Evolutionary conservation across 64 coral and sea anemone species (phyloP).

Genomic region (Porites australiensis): DNA sequence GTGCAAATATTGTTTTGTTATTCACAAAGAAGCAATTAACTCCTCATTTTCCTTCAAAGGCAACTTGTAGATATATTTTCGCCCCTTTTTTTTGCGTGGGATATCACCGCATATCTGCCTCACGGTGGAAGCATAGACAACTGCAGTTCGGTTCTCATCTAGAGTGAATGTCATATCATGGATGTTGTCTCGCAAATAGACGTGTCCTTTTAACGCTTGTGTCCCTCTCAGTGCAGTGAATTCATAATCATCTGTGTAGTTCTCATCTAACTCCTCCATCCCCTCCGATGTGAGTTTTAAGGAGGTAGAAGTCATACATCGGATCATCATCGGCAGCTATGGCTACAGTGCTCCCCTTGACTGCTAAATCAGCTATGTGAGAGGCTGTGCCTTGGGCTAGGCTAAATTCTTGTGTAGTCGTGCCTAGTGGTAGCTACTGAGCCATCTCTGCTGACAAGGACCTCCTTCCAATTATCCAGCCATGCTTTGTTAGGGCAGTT

Average conservation of each 20-base stretch:
- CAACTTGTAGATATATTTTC: conserved; percentile 62
- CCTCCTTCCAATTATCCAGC: conserved; percentile 63
- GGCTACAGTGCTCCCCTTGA: conserved; percentile 21
- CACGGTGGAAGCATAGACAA: conserved; percentile 77
- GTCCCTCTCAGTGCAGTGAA: neutral
- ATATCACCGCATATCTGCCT: conserved; percentile 71
- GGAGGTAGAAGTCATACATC: conserved; percentile 13
- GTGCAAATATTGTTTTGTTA: no score
- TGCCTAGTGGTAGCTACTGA: conserved; percentile 52
- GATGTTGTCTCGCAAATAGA: conserved; percentile 64
- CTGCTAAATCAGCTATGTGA: neutral
- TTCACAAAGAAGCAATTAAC: conserved; percentile 45
- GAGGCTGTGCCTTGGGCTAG: neutral
- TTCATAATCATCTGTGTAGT: conserved; percentile 38
- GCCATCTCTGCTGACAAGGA: conserved; percentile 1
- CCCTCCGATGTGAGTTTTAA: neutral
- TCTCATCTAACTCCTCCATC: conserved; percentile 5
- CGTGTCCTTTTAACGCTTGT: conserved; percentile 66
- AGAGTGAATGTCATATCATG: conserved; percentile 81
- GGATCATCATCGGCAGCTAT: conserved; percentile 24
- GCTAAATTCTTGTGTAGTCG: neutral
- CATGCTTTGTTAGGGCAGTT: conserved; percentile 36
- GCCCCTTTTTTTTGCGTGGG: conserved; percentile 40
- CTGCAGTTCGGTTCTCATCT: conserved; percentile 45
- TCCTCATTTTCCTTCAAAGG: conserved; percentile 66